Base-by-base conservation (phyloP, 2,888 invertebrate species). In the Leptopilina drosophilae region DNA sequence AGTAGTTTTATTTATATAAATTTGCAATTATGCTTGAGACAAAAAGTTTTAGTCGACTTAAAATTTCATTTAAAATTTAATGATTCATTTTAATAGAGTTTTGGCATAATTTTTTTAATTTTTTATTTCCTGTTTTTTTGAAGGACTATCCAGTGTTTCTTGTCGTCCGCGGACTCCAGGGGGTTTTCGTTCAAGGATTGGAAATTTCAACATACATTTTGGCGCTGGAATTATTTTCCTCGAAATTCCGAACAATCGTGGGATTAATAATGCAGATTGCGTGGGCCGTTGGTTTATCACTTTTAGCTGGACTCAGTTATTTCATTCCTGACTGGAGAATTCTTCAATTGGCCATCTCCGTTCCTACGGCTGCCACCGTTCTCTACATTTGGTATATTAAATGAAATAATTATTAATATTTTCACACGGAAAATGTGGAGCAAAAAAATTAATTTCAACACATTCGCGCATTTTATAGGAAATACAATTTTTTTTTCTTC, bases 121-220 rank as follows among this genome's bases (percentile, higher is more conserved):
- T 42, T 56, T 2, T 0, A 56, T 1, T 78, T 62, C 14, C n/a
- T 40, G 3, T 6, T 64, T 66, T 56, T 62, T 6, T 5, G 33
- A 81, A 89, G 85, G 89, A 88, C 77, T 90, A 92, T 77, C 84
- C 90, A 11, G 82, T 90, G 14, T 93, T 92, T 82, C 85, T 91
- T 64, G 86, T 88, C 2, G 87, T 93, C 26, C 91, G 93, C 2
- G 88, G 90, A 62, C 82, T 92, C 8, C 93, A 93, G 83, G 93
- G 92, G 62, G 88, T 93, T 65, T 92, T 93, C 78, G 89, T 92
- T 9, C 93, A 93, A 84, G 92, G 93, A n/a, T 84, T 93, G 66
- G 93, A 93, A 82, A 93, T 92, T 62, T 92, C 92, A 8, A 92
- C 92, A 0, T 93, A 93, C 82, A 92, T 93, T 7, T 87, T 94